Conservation (phyloP, 2,797 vertebrate genomes). For the Crocidura indochinensis region DNA sequence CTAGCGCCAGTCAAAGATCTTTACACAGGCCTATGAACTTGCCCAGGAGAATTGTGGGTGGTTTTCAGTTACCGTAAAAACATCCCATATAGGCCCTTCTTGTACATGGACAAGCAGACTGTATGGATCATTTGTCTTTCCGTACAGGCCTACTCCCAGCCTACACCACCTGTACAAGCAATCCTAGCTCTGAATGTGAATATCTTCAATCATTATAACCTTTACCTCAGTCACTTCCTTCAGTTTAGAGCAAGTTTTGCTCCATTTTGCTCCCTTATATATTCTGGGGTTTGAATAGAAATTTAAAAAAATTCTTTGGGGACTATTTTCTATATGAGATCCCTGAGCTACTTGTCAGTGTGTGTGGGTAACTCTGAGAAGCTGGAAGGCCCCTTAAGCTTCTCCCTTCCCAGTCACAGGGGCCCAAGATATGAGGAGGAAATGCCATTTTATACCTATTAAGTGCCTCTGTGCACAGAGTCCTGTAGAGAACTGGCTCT, state of each 20-base stretch:
- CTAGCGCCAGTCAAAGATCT: not conserved
- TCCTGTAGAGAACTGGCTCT: slow-evolving; percentile 3
- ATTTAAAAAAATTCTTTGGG: slow-evolving; percentile 17
- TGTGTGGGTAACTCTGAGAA: not conserved
- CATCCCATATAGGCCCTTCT: slow-evolving; percentile 59
- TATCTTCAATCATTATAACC: slow-evolving; percentile 56
- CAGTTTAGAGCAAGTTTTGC: slow-evolving; percentile 18
- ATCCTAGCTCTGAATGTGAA: slow-evolving; percentile 7
- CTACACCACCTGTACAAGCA: slow-evolving; percentile 77
- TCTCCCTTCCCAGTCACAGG: accelerated
- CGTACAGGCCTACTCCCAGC: not conserved
- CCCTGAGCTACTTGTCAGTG: not conserved
- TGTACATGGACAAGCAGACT: slow-evolving; percentile 66
- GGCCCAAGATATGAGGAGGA: not conserved
- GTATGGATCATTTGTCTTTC: slow-evolving; percentile 73
- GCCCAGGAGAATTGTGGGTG: slow-evolving; percentile 60
- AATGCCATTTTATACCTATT: not conserved
- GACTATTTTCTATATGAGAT: slow-evolving; percentile 16
- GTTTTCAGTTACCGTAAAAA: slow-evolving; percentile 81
- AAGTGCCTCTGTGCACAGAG: slow-evolving; percentile 4
- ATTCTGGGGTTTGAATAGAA: slow-evolving; percentile 32
- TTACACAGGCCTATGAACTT: slow-evolving; percentile 60
- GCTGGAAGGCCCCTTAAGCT: not conserved
- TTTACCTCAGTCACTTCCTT: slow-evolving; percentile 66
- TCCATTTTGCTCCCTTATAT: slow-evolving; percentile 5